A percentile compares a stretch with the other conserved stretches of the same genome.
phyloP scores from a whole-genome alignment of 2,888 invertebrate genomes.

The Euplexia lucipara region DNA sequence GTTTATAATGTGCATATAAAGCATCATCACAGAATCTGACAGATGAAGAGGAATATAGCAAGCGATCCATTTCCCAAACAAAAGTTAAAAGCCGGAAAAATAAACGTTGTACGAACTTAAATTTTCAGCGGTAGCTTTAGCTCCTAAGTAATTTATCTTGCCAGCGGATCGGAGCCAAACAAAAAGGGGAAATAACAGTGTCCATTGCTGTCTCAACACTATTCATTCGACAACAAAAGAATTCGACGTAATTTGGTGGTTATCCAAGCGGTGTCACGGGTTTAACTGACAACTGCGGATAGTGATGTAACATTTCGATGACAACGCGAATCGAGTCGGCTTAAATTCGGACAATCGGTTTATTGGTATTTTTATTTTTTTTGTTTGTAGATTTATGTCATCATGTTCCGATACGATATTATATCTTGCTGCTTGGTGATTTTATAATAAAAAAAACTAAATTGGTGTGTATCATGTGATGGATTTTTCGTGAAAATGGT shows the following conservation, averaged over 20 bases:
- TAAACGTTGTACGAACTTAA: conserved; percentile 31
- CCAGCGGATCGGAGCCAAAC: conserved; percentile 58
- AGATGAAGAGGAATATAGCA: no score
- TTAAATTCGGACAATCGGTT: conserved; percentile 21
- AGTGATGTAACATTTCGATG: conserved; percentile 57
- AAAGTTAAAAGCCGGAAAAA: conserved; percentile 26
- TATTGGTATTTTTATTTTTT: conserved; percentile 5
- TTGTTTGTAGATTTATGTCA: conserved; percentile 3
- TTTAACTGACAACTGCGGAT: conserved; percentile 62
- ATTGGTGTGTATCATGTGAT: no score
- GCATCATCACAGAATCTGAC: no score
- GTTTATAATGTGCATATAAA: no score
- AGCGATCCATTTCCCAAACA: conserved; percentile 9
- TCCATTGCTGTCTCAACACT: conserved; percentile 66
- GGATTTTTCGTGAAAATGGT: no score
- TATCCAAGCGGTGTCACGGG: conserved; percentile 67
- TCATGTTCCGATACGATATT: background rate
- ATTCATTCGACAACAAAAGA: conserved; percentile 67
- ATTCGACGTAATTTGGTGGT: conserved; percentile 69
- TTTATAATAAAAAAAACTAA: background rate
- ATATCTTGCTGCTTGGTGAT: background rate
- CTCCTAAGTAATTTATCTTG: conserved; percentile 60
- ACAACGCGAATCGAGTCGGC: conserved; percentile 20
- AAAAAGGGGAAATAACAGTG: conserved; percentile 64
- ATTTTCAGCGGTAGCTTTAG: conserved; percentile 47